These are phyloP conservation scores for Papilio protenor DNA, from an alignment of 2,888 invertebrate genomes.

Conservation along the genomic window DNA sequence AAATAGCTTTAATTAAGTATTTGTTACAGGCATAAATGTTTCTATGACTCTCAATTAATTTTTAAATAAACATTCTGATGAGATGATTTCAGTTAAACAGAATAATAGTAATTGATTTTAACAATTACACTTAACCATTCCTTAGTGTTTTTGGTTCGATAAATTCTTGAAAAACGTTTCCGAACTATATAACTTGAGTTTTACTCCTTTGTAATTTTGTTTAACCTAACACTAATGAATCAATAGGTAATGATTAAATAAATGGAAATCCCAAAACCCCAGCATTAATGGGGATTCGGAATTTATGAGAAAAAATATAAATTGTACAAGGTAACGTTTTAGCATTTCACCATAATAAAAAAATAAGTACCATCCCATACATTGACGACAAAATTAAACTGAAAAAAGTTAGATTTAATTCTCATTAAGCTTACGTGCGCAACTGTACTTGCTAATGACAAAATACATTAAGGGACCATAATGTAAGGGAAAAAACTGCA, in stretches of 20 bases:
- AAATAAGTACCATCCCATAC: background rate
- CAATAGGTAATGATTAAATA: too few relatives aligned
- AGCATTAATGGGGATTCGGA: too few relatives aligned
- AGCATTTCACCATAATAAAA: background rate
- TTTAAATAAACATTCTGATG: background rate
- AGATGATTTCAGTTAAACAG: background rate
- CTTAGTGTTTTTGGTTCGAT: too few relatives aligned
- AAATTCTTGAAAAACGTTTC: too few relatives aligned
- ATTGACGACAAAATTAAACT: constrained; percentile 25
- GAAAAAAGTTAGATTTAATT: constrained; percentile 39
- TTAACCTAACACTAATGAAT: too few relatives aligned
- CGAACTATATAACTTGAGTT: too few relatives aligned
- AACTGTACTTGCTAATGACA: constrained; percentile 40
- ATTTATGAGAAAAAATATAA: too few relatives aligned
- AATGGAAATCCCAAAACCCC: too few relatives aligned
- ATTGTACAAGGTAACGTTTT: too few relatives aligned
- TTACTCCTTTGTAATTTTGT: too few relatives aligned
- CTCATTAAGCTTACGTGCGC: constrained; percentile 40
- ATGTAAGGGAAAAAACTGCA: constrained; percentile 41
- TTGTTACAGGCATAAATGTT: background rate
- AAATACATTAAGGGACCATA: constrained; percentile 40
- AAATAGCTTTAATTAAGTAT: constrained; percentile 23
- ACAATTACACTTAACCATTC: background rate
- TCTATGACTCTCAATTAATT: background rate
- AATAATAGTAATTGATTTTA: background rate